These are phyloP conservation scores for Coracias cyanogaster DNA, from an alignment of 2,797 vertebrate genomes.

Conservation along the genomic window DNA sequence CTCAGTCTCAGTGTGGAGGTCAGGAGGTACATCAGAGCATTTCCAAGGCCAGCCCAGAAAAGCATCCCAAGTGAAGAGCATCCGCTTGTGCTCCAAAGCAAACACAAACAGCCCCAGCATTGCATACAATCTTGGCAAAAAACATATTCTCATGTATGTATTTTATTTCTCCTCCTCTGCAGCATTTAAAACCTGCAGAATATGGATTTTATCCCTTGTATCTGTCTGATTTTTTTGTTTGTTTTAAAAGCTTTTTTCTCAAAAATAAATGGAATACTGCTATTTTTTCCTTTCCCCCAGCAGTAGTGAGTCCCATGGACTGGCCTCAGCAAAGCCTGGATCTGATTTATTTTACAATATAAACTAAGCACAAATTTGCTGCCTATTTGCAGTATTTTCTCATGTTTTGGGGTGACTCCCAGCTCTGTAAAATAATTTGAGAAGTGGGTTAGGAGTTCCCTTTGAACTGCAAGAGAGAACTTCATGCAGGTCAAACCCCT, in stretches of 20 bases:
- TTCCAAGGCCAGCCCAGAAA: background rate
- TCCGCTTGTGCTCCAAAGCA: background rate
- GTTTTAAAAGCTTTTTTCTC: background rate
- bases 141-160: rapidly evolving
- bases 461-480: background rate
- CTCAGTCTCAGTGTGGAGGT: background rate
- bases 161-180: background rate
- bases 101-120: background rate
- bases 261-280: background rate
- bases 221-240: no score
- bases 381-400: background rate
- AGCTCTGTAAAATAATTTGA: background rate
- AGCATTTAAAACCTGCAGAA: background rate
- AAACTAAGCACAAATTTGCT: background rate
- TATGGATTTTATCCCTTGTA: background rate
- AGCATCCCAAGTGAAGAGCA: background rate
- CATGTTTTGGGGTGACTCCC: background rate
- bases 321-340: background rate
- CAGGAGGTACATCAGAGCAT: background rate
- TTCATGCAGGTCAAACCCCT: background rate
- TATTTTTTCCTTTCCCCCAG: background rate
- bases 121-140: background rate
- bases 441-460: background rate
- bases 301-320: background rate
- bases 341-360: background rate